Evolutionary conservation across 1,140 invertebrate species (phyloP).

Genomic region (Plodia interpunctella): DNA sequence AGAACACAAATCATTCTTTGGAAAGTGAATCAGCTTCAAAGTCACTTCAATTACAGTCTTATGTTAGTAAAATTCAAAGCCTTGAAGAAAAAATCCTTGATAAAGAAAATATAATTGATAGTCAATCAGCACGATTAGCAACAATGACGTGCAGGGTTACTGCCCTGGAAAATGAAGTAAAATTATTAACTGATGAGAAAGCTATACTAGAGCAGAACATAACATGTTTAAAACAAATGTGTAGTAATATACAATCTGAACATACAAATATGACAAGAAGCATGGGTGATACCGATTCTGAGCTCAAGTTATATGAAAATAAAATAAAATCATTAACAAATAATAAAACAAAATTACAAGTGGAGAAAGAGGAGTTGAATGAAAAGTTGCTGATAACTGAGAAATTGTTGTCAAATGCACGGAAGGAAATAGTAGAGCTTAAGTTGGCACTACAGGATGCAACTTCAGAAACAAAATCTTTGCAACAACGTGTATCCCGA

Average conservation of each 20-base stretch:
- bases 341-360: constrained; percentile 55
- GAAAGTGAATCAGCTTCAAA: constrained; percentile 83
- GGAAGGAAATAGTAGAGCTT: constrained; percentile 69
- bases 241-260: constrained; percentile 58
- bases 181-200: constrained; percentile 63
- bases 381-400: constrained; percentile 61
- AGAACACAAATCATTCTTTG: constrained; percentile 84
- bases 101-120: constrained; percentile 64
- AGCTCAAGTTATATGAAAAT: constrained; percentile 68
- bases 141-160: constrained; percentile 62
- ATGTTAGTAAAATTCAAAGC: constrained; percentile 57
- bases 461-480: constrained; percentile 63
- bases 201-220: constrained; percentile 67
- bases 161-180: constrained; percentile 66
- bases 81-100: constrained; percentile 63
- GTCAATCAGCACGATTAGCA: constrained; percentile 60
- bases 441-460: constrained; percentile 73
- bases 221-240: constrained; percentile 68
- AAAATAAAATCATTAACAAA: constrained; percentile 60
- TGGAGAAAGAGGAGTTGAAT: constrained; percentile 48
- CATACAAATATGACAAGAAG: constrained; percentile 37
- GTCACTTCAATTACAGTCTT: constrained; percentile 68
- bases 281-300: constrained; percentile 51
- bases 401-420: constrained; percentile 62
- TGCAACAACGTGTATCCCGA: constrained; percentile 56